phyloP scores from a whole-genome alignment of 2,113 vertebrate species.

The Pyxicephalus adspersus region DNA sequence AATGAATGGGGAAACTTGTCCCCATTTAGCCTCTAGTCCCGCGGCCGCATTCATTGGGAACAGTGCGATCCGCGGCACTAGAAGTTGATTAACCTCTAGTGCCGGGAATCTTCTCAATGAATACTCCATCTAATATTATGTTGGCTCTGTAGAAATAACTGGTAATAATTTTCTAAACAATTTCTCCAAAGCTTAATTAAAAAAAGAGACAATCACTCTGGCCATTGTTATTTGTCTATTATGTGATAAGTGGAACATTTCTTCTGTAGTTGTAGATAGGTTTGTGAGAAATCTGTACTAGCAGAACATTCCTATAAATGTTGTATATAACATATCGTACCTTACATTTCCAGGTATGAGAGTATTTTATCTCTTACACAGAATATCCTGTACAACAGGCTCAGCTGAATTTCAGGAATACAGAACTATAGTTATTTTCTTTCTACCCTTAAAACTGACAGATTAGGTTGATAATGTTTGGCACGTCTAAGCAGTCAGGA shows the following conservation, averaged over 20 bases:
- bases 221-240: too few relatives aligned
- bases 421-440: not conserved
- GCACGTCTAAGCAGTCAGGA: not conserved
- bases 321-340: conserved; percentile 29
- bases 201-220: too few relatives aligned
- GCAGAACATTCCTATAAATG: conserved; percentile 24
- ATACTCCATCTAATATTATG: too few relatives aligned
- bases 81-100: too few relatives aligned
- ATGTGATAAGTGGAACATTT: not conserved
- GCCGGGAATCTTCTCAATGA: too few relatives aligned
- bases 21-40: too few relatives aligned
- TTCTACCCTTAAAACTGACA: not conserved
- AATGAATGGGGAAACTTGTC: too few relatives aligned
- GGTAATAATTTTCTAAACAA: too few relatives aligned
- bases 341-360: conserved; percentile 11
- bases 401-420: not conserved
- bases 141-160: too few relatives aligned
- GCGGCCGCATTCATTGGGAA: too few relatives aligned
- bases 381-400: conserved; percentile 10
- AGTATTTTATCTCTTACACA: conserved; percentile 1
- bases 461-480: not conserved
- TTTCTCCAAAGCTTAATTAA: too few relatives aligned
- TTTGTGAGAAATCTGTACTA: not conserved
- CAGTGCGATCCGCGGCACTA: too few relatives aligned
- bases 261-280: not conserved